Evolutionary conservation across 2,113 vertebrate species (phyloP), one percentile per base, ranked within the genome.

Genomic region (Mesocricetus auratus): DNA sequence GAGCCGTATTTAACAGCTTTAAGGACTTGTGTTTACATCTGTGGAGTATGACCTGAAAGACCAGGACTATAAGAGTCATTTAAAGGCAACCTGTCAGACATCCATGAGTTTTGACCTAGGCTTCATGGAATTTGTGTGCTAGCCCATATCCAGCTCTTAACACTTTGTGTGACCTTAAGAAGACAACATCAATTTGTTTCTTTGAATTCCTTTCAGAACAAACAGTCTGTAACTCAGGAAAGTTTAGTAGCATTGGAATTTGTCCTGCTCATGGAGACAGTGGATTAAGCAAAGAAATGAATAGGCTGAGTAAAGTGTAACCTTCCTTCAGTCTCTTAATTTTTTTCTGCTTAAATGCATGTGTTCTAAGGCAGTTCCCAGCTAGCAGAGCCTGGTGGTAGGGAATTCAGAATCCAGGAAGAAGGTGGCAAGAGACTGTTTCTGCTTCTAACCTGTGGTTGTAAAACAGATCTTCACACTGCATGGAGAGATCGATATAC

Each of bases 111-210:
- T 45, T 77, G 60, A 16, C 29, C 42, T 96, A 33, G 24, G 17
- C 31, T 58, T 87, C 75, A 94, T 31, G 42, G 53, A 83, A 60
- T 78, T 47, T 94, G 45, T 47, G 4, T 66, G 50, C 22, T 90
- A 83, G 8, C 87, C 8, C 53, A 36, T 66, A 11, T 5, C 87
- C 33, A 66, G 56, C 26, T 58, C 50, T 7, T 69, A 90, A 96
- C 19, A 90, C 5, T 53, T 42, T 87, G 26, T 50, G 29, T 93
- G 53, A 94, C 29, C 7, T 87, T 90, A 26, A 47, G 45, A 56
- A 93, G 81, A 94, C 5, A 90, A 75, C 5, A 82, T 94, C 22
- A 77, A 53, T 92, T 10, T 81, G 86, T 90, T 92, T 95, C n/a
- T 69, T 90, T 45, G 95, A 75, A 58, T 19, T 4, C 68, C 60